Base-by-base conservation (phyloP, 2,797 vertebrate genomes). In the Sebastiscus tertius region DNA sequence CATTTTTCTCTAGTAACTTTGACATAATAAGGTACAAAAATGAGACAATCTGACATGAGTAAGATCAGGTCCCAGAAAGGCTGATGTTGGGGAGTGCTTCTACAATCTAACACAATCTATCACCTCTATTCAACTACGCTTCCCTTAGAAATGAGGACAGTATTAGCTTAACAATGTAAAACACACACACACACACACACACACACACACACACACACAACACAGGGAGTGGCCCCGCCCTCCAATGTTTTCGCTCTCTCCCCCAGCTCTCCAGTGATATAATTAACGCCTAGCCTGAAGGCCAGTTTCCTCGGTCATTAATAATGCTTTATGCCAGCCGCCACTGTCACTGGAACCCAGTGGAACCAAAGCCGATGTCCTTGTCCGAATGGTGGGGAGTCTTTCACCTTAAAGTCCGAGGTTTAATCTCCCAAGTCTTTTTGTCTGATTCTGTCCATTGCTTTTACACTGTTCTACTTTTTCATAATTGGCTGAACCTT, bases 211-310 rank as follows among this genome's bases (percentile, higher is more conserved):
- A 81, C 79, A 88, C 62, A 82, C 62, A 84, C 49, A 82, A 63
- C 58, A 85, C 34, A 78, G 34, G 72, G 76, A 83, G 73, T 62
- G 83, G 80, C 91, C 89, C 92, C 92, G 42, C 88, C 94, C 87
- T 90, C 68, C 79, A 20, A 46, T 77, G 86, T 84, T 89, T 71
- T 83, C 64, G 5, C 78, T 70, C 86, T 88, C 88, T 92, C 89
- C 88, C 83, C 83, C 82, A 89, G 90, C 89, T 94, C 91, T 94
- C 89, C 83, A 84, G 92, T 92, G 92, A 94, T 95, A 96, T 96
- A 95, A 96, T 96, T 95, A 96, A 96, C 92, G 87, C 92, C 89
- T 94, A 78, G 92, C 94, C 94, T 90, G 93, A 93, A 93, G 95
- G 93, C 93, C 91, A 93, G 90, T 94, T 94, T 94, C 93, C 93